Base-by-base conservation (phyloP, 2,888 invertebrate species). In the Margaritifera margaritifera region DNA sequence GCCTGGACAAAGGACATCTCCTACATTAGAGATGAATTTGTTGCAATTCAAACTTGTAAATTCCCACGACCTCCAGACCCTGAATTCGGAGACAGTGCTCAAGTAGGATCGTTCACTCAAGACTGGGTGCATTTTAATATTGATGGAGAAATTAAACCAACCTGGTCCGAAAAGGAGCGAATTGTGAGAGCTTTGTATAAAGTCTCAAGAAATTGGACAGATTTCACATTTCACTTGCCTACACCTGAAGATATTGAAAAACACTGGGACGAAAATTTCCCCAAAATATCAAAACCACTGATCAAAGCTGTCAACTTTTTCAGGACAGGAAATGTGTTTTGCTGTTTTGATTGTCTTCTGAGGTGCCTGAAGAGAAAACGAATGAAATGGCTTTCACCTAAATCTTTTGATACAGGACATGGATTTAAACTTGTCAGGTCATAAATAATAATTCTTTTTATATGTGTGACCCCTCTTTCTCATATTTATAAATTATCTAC, bases 251-350 rank as follows among this genome's bases (percentile, higher is more conserved):
- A 90, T 62, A 84, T 87, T 50, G 78, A 80, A 19, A 76, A 80
- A 31, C 87, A 89, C 71, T 89, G 89, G 89, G 82, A 84, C 42
- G 69, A 72, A 50, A 87, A 85, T 64, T 87, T 89, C 72, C 89
- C 88, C 6, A 71, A 74, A 51, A 67, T 81, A 50, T 84, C 84
- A 22, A 81, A 82, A 57, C 87, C 87, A 0, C 73, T 87, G 60
- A 81, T 88, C 50, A 80, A 79, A 65, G 80, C 79, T n/a, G 77
- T 85, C 27, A 86, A 86, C 72, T 78, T 86, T 72, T 83, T 84
- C 6, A 75, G 81, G 19, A 59, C 79, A 19, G 83, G 84, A 18
- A 77, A 79, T 58, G 25, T 86, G 8, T 86, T 80, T 63, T 86
- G 82, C 69, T 86, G 86, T 69, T 86, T 85, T 72, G 80, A 84